Evolutionary conservation across 2,888 invertebrate genomes (phyloP).

Genomic region (Diarsia dahlii): DNA sequence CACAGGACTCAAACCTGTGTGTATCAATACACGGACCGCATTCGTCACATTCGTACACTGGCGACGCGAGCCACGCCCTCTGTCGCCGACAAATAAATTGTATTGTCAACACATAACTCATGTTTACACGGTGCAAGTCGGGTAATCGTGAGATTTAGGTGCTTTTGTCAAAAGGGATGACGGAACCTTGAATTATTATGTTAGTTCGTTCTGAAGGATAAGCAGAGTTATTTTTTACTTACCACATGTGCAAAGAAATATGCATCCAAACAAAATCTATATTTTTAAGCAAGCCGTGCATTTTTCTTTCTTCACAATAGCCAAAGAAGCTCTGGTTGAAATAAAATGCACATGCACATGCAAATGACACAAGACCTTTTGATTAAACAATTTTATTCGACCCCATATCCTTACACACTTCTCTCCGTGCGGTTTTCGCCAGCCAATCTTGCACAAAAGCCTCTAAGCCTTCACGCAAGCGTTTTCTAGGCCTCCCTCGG

Average conservation of each 20-base stretch:
- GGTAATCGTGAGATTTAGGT: slow-evolving; percentile 35
- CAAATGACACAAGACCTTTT: too few species aligned
- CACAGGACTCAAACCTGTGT: slow-evolving; percentile 22
- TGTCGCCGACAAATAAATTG: slow-evolving; percentile 47
- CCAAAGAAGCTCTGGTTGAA: neutral
- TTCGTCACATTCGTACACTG: slow-evolving; percentile 29
- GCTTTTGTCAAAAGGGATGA: slow-evolving; percentile 3
- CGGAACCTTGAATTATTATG: neutral
- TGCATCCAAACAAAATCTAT: neutral
- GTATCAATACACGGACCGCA: slow-evolving; percentile 3
- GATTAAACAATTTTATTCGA: neutral
- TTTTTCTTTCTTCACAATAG: neutral
- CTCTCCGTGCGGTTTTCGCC: too few species aligned
- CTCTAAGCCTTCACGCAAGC: too few species aligned
- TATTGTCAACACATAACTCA: slow-evolving; percentile 49
- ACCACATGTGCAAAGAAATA: neutral
- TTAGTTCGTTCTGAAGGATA: neutral
- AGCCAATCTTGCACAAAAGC: too few species aligned
- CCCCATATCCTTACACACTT: too few species aligned
- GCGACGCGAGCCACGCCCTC: slow-evolving; percentile 38
- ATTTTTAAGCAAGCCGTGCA: neutral
- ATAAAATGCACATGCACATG: neutral
- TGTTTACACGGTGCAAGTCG: slow-evolving; percentile 31
- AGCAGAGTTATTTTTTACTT: neutral
- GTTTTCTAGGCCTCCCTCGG: too few species aligned